Percentiles rank a stretch among this genome's conserved stretches.
These are phyloP conservation scores for Eurystomus glaucurus DNA, from an alignment of 2,797 vertebrate genomes.

Conservation along the genomic window DNA sequence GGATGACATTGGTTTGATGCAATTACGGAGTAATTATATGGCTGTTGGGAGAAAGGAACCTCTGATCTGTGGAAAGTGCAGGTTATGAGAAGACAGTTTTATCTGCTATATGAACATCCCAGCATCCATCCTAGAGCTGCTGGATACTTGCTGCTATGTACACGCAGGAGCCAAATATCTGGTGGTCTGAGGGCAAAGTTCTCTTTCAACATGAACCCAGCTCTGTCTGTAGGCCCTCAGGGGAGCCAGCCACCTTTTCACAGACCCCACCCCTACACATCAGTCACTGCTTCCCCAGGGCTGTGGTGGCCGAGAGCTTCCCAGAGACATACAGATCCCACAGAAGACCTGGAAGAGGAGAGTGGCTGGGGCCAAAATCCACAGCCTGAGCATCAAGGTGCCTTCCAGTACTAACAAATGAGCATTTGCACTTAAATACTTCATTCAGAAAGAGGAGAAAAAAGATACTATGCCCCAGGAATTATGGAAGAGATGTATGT, in stretches of 20 bases:
- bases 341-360: not conserved
- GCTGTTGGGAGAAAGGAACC: not conserved
- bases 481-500: not conserved
- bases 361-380: not conserved
- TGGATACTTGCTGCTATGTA: not conserved
- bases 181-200: not conserved
- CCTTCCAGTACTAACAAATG: not conserved
- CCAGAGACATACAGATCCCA: not conserved
- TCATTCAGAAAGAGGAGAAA: not conserved
- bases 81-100: not conserved
- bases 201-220: not conserved
- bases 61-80: not conserved
- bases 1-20: not conserved
- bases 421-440: not conserved
- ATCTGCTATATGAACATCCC: rapidly evolving
- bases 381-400: not conserved
- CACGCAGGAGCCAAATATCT: not conserved
- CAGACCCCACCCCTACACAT: not conserved
- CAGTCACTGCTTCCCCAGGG: not conserved
- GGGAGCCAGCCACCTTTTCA: not conserved
- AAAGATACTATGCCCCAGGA: not conserved
- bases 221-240: not conserved
- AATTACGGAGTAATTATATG: not conserved
- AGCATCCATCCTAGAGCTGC: not conserved
- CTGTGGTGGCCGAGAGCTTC: not conserved